These are phyloP conservation scores for Drosophila melanocephala DNA, from an alignment of 2,888 invertebrate species.

Conservation along the genomic window DNA sequence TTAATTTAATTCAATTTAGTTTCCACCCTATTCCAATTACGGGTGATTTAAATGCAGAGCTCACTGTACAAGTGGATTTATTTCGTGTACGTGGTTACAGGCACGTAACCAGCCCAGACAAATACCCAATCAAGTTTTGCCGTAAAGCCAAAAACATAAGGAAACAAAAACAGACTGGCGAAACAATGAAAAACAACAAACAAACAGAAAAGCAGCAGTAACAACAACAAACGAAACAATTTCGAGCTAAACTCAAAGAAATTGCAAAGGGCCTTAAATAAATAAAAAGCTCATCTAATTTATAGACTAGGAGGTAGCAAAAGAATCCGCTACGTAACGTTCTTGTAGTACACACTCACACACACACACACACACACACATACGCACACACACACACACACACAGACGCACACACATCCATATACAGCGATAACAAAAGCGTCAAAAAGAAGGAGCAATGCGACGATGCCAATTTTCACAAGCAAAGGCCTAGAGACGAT, in stretches of 20 bases:
- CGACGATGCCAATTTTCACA: conserved; percentile 75
- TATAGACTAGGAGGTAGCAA: conserved; percentile 41
- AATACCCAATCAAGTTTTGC: conserved; percentile 32
- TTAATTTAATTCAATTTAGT: neutral
- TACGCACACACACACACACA: rapidly evolving
- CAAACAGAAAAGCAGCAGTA: neutral
- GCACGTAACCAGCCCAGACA: conserved; percentile 54
- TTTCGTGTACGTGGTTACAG: conserved; percentile 30
- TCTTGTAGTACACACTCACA: neutral
- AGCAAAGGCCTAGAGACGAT: conserved; percentile 20
- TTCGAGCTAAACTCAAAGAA: conserved; percentile 47
- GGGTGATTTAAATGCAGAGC: conserved; percentile 2
- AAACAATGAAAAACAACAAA: conserved; percentile 31
- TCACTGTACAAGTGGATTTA: conserved; percentile 10
- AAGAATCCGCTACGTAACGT: conserved; percentile 33
- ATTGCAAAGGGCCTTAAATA: conserved; percentile 64
- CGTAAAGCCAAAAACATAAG: conserved; percentile 9
- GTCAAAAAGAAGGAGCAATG: conserved; percentile 23
- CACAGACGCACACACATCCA: neutral
- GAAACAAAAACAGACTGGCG: conserved; percentile 19
- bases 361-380: neutral
- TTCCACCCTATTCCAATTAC: neutral
- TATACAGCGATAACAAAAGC: conserved; percentile 40
- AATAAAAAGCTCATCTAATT: conserved; percentile 64
- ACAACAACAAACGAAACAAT: conserved; percentile 35